Evolutionary conservation across 2,888 invertebrate species (phyloP), one percentile per base, ranked within the genome.

Genomic region (Salticus scenicus): DNA sequence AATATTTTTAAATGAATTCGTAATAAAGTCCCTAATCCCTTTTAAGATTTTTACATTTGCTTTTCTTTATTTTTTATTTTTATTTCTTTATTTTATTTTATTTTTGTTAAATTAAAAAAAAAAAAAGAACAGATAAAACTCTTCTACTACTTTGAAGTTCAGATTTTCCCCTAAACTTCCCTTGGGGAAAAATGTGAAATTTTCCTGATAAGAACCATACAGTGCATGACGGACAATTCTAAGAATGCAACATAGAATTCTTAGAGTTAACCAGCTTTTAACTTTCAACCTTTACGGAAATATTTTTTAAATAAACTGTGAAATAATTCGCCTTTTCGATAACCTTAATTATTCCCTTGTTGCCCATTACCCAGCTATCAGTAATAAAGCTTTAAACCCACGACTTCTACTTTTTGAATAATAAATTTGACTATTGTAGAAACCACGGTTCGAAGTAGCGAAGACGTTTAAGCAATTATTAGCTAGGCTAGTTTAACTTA

Each of bases 381-480:
- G 24, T 1, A 57, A 57, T 57, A 20, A 24, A 24, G 57, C 57
- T 57, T 57, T 24, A 57, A 57, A 24, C 57, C 66, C 63, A 64
- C 74, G 57, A 66, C 51, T 47, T 63, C 71, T 66, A 33, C 66
- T 83, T 77, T 84, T 76, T 84, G 77, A 84, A 84, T 84, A 84
- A 84, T 84, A 84, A 84, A 84, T 84, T 84, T 77, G 77, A 63
- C 83, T 77, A 84, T 84, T 84, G 83, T 84, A 72, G 73, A 63
- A 28, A 57, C 14, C 17, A 24, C 1, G 1, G 20, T 12, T 57
- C 24, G 24, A 24, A 57, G 24, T 24, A 57, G 57, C 14, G 24
- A 57, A 57, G 57, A 57, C 57, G 57, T 57, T 57, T 57, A 24
- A 77, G 83, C 78, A 84, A 84, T 84, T 84, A 84, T 84, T 77